phyloP scores from a whole-genome alignment of 2,797 vertebrate genomes.

The Poecilia velifera region DNA sequence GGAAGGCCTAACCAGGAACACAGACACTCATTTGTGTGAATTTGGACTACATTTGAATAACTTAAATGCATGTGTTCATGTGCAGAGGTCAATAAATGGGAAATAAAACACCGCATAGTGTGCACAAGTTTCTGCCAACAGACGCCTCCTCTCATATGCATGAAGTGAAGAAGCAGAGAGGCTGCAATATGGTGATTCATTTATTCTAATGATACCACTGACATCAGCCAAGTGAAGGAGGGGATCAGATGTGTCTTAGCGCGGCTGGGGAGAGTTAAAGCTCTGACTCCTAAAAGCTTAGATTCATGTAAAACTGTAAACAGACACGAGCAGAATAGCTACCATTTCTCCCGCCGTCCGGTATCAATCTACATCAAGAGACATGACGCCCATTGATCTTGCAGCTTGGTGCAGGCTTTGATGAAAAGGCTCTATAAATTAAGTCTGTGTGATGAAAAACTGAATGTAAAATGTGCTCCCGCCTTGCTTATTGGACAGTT shows the following conservation, averaged over 20 bases:
- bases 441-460: slow-evolving; percentile 61
- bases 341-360: slow-evolving; percentile 59
- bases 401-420: slow-evolving; percentile 52
- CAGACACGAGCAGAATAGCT: slow-evolving; percentile 64
- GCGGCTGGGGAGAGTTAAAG: slow-evolving; percentile 41
- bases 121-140: slow-evolving; percentile 57
- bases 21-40: slow-evolving; percentile 78
- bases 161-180: slow-evolving; percentile 40
- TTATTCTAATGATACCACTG: slow-evolving; percentile 74
- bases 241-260: slow-evolving; percentile 71
- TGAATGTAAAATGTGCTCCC: slow-evolving; percentile 55
- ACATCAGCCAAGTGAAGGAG: slow-evolving; percentile 65
- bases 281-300: slow-evolving; percentile 52
- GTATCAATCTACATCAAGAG: slow-evolving; percentile 69
- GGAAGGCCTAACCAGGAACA: slow-evolving; percentile 78
- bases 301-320: slow-evolving; percentile 71
- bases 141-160: slow-evolving; percentile 53
- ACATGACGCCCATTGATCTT: slow-evolving; percentile 62
- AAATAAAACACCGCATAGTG: slow-evolving; percentile 27
- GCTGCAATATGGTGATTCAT: slow-evolving; percentile 70
- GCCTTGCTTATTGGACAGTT: slow-evolving; percentile 52
- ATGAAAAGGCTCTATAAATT: slow-evolving; percentile 72
- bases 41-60: slow-evolving; percentile 44
- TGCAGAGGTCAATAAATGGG: slow-evolving; percentile 63
- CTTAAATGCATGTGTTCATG: slow-evolving; percentile 43